Conservation (phyloP, 2,113 vertebrate genomes). For the Ardeotis arabs region DNA sequence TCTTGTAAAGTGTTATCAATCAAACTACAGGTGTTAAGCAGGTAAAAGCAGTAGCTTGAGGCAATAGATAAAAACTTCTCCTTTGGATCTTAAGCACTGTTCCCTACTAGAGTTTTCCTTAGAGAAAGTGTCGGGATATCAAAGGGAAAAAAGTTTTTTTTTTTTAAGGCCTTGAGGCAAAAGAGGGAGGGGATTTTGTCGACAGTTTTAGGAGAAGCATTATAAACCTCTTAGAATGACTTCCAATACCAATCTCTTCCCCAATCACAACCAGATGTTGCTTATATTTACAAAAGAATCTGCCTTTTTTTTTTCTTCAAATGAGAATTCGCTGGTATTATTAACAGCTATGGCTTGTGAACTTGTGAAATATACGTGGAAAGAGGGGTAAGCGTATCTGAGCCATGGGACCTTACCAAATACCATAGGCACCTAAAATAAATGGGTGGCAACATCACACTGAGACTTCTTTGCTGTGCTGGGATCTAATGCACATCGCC, state of each 20-base stretch:
- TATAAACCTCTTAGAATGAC: not conserved
- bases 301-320: not conserved
- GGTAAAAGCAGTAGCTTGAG: constrained; percentile 6
- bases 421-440: not conserved
- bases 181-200: not conserved
- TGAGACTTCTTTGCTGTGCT: not conserved
- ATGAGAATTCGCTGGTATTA: not conserved
- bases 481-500: not conserved
- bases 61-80: constrained; percentile 41
- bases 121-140: constrained; percentile 5
- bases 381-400: not conserved
- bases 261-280: not conserved
- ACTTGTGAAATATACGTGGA: not conserved
- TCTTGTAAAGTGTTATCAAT: constrained; percentile 46
- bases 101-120: not conserved
- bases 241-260: constrained; percentile 3
- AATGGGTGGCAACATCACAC: not conserved
- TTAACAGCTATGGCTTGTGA: not conserved
- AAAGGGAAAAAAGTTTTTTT: constrained; percentile 13
- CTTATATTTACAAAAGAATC: not conserved
- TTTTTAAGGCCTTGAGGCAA: not conserved
- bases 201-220: not conserved
- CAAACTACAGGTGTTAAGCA: constrained; percentile 19
- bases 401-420: not conserved
- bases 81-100: not conserved